Evolutionary conservation across 2,797 vertebrate genomes (phyloP), one percentile per base, ranked within the genome.

Genomic region (Scarus forsteni): DNA sequence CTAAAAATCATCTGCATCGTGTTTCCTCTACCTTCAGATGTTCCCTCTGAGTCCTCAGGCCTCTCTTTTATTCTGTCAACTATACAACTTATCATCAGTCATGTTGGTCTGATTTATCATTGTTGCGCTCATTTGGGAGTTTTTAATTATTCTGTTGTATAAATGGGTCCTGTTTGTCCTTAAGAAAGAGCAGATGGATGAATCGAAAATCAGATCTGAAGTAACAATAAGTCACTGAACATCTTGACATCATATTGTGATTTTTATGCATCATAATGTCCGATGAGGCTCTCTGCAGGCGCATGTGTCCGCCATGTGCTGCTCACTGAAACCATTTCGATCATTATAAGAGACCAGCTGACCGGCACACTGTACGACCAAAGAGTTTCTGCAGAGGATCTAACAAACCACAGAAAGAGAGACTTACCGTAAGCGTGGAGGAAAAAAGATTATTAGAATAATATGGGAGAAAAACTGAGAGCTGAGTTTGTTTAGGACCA

Each of bases 281-380:
- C 9, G 8, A 14, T 39, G 11, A 13, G n/a, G 48, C 35, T 13
- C 16, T 45, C 4, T 56, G 16, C 44, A 4, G 44, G 36, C 10
- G 15, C 50, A 55, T 70, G 45, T 70, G 55, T 76, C 27, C 18
- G 18, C 61, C 56, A 65, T 60, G 61, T 60, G 66, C 13, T 1
- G 7, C 53, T 15, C 38, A 53, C 13, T 46, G 11, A 50, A 45
- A 13, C 16, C 11, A 5, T 58, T 55, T 40, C 35, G 8, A 18
- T 54, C 50, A 6, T 44, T n/a, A 38, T 57, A n/a, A 72, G 51
- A 49, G 13, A 11, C 52, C 35, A 54, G 42, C 51, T 68, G 48
- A 68, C 55, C 59, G 42, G 39, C 12, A 38, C 45, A 11, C 39
- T 7, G 13, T 36, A 12, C 19, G 54, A 57, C 5, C 46, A 43